Conservation (phyloP, 1,140 invertebrate genomes). For the Elysia chlorotica region DNA sequence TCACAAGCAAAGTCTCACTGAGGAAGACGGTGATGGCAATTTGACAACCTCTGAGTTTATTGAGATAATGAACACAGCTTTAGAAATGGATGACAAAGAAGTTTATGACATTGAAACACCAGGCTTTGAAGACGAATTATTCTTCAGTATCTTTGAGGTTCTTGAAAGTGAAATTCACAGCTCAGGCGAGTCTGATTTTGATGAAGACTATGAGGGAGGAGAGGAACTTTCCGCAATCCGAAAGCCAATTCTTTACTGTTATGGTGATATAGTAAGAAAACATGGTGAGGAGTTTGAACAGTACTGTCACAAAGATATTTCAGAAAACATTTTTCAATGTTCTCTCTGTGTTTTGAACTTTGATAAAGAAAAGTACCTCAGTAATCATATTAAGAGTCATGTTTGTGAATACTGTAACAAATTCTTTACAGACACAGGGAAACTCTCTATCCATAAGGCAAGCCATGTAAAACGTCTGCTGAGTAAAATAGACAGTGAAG, state of each 20-base stretch:
- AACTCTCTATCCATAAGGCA: neutral
- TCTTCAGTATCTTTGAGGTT: too few species aligned
- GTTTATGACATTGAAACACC: too few species aligned
- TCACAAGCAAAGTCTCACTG: too few species aligned
- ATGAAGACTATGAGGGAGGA: neutral
- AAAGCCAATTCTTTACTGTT: neutral
- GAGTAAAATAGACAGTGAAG: constrained; percentile 8
- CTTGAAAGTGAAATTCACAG: too few species aligned
- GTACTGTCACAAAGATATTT: constrained; percentile 1
- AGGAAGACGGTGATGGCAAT: too few species aligned
- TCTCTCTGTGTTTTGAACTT: neutral
- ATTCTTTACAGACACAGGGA: constrained; percentile 9
- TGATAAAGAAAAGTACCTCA: constrained; percentile 3
- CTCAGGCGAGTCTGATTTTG: too few species aligned
- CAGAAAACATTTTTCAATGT: constrained; percentile 5
- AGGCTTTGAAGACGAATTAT: too few species aligned
- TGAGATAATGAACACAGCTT: too few species aligned
- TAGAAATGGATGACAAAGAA: too few species aligned
- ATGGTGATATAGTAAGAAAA: constrained; percentile 8
- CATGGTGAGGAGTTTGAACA: neutral
- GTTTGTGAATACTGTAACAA: constrained; percentile 21
- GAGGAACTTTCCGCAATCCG: neutral
- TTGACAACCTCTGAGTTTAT: too few species aligned
- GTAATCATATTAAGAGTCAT: constrained; percentile 13
- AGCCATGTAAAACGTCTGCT: neutral